Base-by-base conservation (phyloP, 1,140 invertebrate genomes). In the Bombus cullumanus region DNA sequence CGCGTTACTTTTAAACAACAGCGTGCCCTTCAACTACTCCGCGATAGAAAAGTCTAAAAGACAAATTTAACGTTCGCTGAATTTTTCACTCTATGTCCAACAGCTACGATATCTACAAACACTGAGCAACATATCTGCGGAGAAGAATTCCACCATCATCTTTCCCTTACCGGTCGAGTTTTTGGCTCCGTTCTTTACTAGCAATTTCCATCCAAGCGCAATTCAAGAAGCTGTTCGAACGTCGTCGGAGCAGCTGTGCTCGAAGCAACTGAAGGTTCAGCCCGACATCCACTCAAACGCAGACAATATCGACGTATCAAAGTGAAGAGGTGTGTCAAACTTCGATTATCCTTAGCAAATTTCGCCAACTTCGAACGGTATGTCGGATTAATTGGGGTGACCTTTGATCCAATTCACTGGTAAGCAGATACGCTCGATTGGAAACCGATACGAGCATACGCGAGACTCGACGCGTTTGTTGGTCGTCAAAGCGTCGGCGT, bases 91-190 rank as follows among this genome's bases (percentile, higher is more conserved):
- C 3, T 39, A 3, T 79, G 92, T 92, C 47, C 22, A 28, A 25
- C 97, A 99, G 96, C 69, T 93, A 41, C 85, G 92, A n/a, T 92
- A 93, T 72, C 78, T 92, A 43, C 91, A 93, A 81, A 99, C 98
- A 2, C 95, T 99, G 81, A 99, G 98, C 95, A 98, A 97, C 39
- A 99, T 99, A 94, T 98, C 98, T 53, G 98, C 98, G 3, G 98
- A 99, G 96, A 99, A 99, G 96, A 99, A 99, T 93, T 99, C 98
- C 2, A 99, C 98, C 9, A 99, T 99, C 92, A 98, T 99, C 85
- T 99, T 99, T 94, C 98, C 99, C 18, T 95, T 99, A 87, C 98
- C 98, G 28, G 97, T 99, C 92, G 98, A 99, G 92, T 96, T 99
- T 85, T 94, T 99, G 57, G 96, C 96, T 10, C 79, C 90, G 2